A percentile compares a stretch with the other conserved stretches of the same genome.
Conservation (phyloP, 2,888 invertebrate species). For the Notodromas monacha region DNA sequence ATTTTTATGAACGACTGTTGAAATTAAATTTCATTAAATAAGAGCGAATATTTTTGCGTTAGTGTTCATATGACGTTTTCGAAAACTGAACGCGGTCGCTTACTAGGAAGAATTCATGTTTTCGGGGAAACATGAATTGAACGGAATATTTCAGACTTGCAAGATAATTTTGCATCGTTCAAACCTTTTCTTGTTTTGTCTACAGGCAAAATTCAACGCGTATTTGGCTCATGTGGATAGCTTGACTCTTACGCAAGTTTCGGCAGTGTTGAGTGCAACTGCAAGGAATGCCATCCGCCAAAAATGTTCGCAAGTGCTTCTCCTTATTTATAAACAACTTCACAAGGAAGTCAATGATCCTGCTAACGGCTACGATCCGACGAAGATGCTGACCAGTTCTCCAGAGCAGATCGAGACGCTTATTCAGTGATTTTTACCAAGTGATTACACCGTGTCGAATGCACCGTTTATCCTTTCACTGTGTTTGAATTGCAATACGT, state of each 20-base stretch:
- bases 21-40: no score
- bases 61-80: no score
- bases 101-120: no score
- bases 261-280: conserved; percentile 40
- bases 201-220: conserved; percentile 50
- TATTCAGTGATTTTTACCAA: background rate
- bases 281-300: conserved; percentile 22
- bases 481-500: no score
- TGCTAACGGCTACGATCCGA: conserved; percentile 15
- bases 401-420: conserved; percentile 17
- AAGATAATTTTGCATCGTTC: no score
- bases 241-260: conserved; percentile 49
- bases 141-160: no score
- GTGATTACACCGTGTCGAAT: no score
- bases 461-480: no score
- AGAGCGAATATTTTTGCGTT: no score
- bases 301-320: conserved; percentile 48
- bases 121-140: no score
- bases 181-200: conserved; percentile 11
- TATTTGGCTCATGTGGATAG: conserved; percentile 53
- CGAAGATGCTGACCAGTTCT: conserved; percentile 15
- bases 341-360: conserved; percentile 14
- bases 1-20: no score
- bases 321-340: conserved; percentile 38
- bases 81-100: no score